Evolutionary conservation across 2,113 vertebrate species (phyloP).

Genomic region (Sarotherodon lohbergeri): DNA sequence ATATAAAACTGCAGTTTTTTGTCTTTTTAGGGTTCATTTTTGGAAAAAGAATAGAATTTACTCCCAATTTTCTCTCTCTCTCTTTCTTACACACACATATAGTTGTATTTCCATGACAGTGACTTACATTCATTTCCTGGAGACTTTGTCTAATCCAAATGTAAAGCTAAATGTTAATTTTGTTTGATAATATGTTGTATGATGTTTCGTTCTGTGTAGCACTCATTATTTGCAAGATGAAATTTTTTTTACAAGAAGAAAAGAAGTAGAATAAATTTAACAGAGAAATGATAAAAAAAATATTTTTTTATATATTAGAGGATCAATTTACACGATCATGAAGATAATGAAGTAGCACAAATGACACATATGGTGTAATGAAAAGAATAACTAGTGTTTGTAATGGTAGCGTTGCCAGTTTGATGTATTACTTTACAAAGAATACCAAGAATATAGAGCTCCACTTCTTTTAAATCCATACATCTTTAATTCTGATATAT

Average conservation of each 20-base stretch:
- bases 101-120: not conserved
- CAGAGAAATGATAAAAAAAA: not conserved
- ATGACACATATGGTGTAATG: not conserved
- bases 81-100: fast-evolving
- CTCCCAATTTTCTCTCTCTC: not conserved
- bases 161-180: not conserved
- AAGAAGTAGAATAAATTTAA: not conserved
- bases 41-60: not conserved
- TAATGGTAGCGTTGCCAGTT: not conserved
- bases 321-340: not conserved
- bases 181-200: not conserved
- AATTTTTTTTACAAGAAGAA: not conserved
- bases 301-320: not conserved
- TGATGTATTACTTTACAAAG: not conserved
- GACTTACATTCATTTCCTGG: not conserved
- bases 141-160: not conserved
- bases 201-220: not conserved
- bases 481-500: not conserved
- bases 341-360: not conserved
- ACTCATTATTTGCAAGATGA: not conserved
- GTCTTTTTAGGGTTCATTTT: not conserved
- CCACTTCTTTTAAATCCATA: not conserved
- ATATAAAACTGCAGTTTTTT: not conserved
- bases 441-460: not conserved
- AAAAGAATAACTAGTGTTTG: not conserved